These are phyloP conservation scores for Theropithecus gelada DNA, from an alignment of 2,113 vertebrate species.

Conservation along the genomic window DNA sequence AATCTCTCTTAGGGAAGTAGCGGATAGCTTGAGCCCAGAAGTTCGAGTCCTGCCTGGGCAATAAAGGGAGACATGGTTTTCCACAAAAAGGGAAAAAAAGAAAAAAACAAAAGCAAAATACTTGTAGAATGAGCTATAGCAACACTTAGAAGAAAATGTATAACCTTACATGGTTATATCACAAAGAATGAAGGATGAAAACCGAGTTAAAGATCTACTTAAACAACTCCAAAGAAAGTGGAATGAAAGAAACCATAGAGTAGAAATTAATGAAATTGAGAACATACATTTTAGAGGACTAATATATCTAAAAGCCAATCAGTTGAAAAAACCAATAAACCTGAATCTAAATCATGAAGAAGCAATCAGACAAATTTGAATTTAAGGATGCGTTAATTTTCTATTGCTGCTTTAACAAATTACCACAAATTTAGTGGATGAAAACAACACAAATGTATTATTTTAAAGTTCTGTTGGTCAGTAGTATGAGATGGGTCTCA, in stretches of 20 bases:
- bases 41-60: no score
- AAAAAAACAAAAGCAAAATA: no score
- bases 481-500: neutral
- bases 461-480: neutral
- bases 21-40: no score
- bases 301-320: neutral
- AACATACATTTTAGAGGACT: neutral
- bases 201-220: neutral
- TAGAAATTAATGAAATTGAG: neutral
- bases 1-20: no score
- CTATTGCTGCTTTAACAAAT: neutral
- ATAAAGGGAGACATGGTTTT: no score
- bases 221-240: neutral
- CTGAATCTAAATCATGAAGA: neutral
- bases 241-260: neutral
- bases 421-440: neutral
- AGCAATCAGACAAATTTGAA: neutral
- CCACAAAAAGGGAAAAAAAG: no score
- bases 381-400: neutral
- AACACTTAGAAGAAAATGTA: neutral
- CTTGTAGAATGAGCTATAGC: no score
- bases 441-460: neutral
- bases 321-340: neutral
- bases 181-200: neutral
- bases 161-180: neutral